These are phyloP conservation scores for Pemphigus obesinymphae DNA, from an alignment of 1,140 invertebrate genomes.

Conservation along the genomic window DNA sequence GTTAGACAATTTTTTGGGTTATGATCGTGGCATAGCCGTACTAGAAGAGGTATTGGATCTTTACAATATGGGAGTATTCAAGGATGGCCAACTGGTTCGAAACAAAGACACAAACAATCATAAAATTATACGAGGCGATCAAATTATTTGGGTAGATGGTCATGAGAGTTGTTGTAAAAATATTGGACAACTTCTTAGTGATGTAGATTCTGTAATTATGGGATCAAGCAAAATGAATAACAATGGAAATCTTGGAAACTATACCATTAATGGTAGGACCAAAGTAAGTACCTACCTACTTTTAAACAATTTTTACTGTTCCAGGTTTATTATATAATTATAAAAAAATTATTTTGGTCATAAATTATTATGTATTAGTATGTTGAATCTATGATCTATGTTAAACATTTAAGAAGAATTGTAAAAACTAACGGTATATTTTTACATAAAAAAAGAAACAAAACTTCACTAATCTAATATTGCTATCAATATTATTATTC, in stretches of 20 bases:
- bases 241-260: slow-evolving; percentile 77
- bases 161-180: slow-evolving; percentile 71
- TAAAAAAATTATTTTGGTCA: too few species aligned
- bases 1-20: slow-evolving; percentile 85
- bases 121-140: slow-evolving; percentile 76
- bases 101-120: slow-evolving; percentile 61
- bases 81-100: slow-evolving; percentile 77
- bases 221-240: slow-evolving; percentile 71
- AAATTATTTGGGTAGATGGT: slow-evolving; percentile 88
- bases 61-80: slow-evolving; percentile 73
- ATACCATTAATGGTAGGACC: slow-evolving; percentile 82
- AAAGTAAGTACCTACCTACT: too few species aligned
- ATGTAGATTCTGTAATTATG: slow-evolving; percentile 74
- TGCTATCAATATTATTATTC: too few species aligned
- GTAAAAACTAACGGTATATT: too few species aligned
- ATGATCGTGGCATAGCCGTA: slow-evolving; percentile 62
- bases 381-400: too few species aligned
- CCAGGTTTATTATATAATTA: too few species aligned
- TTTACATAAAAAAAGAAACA: too few species aligned
- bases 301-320: too few species aligned
- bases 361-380: too few species aligned
- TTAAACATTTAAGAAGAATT: too few species aligned
- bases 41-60: slow-evolving; percentile 79
- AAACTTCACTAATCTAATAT: too few species aligned
- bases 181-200: slow-evolving; percentile 77